A percentile compares a stretch with the other conserved stretches of the same genome.
Evolutionary conservation across 2,888 invertebrate genomes (phyloP).

Genomic region (Drosophila robusta): DNA sequence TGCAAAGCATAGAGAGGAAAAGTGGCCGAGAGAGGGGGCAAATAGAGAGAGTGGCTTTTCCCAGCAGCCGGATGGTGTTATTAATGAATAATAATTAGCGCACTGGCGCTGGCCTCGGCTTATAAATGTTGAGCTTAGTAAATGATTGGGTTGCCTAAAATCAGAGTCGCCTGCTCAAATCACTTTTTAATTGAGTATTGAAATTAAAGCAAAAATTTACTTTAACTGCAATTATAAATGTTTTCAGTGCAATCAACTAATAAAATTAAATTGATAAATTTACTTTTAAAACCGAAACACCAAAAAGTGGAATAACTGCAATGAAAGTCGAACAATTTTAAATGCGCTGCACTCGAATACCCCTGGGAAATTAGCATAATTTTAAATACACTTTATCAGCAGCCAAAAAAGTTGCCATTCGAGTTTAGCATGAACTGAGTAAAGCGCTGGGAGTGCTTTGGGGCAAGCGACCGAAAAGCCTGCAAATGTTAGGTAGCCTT

Average conservation of each 20-base stretch:
- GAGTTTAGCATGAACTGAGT: constrained; percentile 8
- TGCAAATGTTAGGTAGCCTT: constrained; percentile 51
- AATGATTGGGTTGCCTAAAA: constrained; percentile 10
- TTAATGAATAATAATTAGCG: constrained; percentile 60
- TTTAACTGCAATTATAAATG: not conserved
- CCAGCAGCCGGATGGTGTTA: constrained; percentile 20
- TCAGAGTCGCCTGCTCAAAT: not conserved
- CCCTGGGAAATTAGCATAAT: constrained; percentile 72
- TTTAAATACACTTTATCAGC: constrained; percentile 66
- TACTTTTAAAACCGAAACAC: not conserved
- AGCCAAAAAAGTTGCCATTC: constrained; percentile 32
- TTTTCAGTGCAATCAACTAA: too few relatives aligned
- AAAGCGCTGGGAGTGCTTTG: constrained; percentile 1
- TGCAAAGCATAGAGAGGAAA: constrained; percentile 24
- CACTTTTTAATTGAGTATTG: not conserved
- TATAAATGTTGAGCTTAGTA: constrained; percentile 3
- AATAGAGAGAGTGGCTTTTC: not conserved
- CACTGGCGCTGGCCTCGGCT: not conserved
- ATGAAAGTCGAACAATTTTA: constrained; percentile 53
- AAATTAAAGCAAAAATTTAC: not conserved
- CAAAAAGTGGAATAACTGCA: constrained; percentile 28
- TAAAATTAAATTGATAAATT: too few relatives aligned
- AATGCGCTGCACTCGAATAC: constrained; percentile 68
- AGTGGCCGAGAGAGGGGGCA: not conserved
- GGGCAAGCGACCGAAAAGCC: constrained; percentile 31